phyloP scores from a whole-genome alignment of 1,140 invertebrate species.

The Tetragnatha versicolor region DNA sequence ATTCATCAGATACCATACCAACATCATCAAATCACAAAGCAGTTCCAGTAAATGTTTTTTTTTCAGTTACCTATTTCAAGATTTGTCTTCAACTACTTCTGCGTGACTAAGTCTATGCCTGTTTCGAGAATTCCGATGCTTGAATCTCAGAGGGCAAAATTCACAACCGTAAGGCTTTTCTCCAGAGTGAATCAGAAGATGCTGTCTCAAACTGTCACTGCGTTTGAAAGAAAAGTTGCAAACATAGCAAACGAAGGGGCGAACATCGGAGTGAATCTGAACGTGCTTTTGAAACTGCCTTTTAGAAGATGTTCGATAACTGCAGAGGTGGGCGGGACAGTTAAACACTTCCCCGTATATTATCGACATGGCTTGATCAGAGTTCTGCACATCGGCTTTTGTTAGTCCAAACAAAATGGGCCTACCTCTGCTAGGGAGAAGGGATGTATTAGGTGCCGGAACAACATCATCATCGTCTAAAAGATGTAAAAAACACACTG shows the following conservation, averaged over 20 bases:
- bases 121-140: constrained; percentile 14
- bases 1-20: no score
- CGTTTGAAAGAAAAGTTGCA: constrained; percentile 65
- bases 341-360: constrained; percentile 14
- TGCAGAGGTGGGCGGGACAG: not conserved
- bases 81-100: no score
- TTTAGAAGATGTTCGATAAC: not conserved
- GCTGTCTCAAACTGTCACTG: constrained; percentile 22
- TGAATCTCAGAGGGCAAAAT: constrained; percentile 18
- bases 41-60: no score
- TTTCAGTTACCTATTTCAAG: no score
- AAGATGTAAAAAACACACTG: no score
- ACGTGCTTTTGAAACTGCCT: constrained; percentile 27
- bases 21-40: no score
- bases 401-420: not conserved
- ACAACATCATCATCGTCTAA: not conserved
- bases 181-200: constrained; percentile 54
- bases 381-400: not conserved
- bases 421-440: not conserved
- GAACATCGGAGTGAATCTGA: not conserved
- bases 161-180: constrained; percentile 55
- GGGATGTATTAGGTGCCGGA: not conserved
- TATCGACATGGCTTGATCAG: constrained; percentile 7
- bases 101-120: not conserved
- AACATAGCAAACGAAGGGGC: constrained; percentile 62